Percentiles rank a stretch among this genome's conserved stretches.
Evolutionary conservation across 2,797 vertebrate genomes (phyloP).

Genomic region (Microhierax caerulescens): DNA sequence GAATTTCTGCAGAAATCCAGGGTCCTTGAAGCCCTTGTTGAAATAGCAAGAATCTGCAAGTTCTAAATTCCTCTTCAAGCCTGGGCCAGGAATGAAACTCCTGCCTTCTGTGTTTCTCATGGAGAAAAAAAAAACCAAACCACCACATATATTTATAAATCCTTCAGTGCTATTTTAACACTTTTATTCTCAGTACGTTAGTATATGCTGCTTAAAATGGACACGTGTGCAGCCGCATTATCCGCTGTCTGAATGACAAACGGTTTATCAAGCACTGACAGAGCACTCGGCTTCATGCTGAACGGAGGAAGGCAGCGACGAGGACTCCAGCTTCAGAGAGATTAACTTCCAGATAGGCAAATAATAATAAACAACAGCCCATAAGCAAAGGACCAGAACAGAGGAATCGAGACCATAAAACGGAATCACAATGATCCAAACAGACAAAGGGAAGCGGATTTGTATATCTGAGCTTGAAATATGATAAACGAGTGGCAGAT

Average conservation of each 20-base stretch:
- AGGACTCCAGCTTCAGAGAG: slow-evolving; percentile 59
- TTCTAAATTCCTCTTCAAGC: not conserved
- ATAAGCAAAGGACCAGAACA: slow-evolving; percentile 22
- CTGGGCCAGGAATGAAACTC: not conserved
- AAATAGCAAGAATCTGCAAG: not conserved
- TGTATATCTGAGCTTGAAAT: slow-evolving; percentile 44
- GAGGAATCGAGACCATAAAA: slow-evolving; percentile 23
- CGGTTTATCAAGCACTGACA: slow-evolving; percentile 57
- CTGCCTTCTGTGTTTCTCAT: not conserved
- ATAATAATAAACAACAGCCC: slow-evolving; percentile 58
- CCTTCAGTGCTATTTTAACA: slow-evolving; percentile 38
- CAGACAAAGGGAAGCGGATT: slow-evolving; percentile 35
- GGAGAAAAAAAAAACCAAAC: not conserved
- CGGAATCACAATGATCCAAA: not conserved
- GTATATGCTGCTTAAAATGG: slow-evolving; percentile 32
- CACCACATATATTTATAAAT: slow-evolving; percentile 16
- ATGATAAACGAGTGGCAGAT: slow-evolving; percentile 57
- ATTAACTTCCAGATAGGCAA: slow-evolving; percentile 61
- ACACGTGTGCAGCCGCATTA: slow-evolving; percentile 45
- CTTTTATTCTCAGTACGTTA: slow-evolving; percentile 41
- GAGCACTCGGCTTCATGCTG: slow-evolving; percentile 23
- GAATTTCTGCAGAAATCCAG: not conserved
- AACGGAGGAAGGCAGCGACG: not conserved
- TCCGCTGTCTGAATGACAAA: slow-evolving; percentile 56
- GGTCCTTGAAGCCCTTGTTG: not conserved